Evolutionary conservation across 2,888 invertebrate species (phyloP).

Genomic region (Aquatica leii): DNA sequence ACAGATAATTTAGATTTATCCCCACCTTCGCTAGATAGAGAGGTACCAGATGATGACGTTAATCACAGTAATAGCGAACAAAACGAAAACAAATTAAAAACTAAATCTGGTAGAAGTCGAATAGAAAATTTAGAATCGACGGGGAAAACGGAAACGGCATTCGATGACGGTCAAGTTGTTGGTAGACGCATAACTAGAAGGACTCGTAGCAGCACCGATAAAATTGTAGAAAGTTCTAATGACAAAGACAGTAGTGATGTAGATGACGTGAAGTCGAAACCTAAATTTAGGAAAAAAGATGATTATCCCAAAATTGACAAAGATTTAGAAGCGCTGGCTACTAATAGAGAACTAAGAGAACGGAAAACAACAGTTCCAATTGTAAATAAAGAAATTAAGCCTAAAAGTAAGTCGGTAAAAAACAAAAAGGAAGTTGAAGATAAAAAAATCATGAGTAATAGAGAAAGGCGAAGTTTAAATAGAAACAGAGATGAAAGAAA

Average conservation of each 20-base stretch:
- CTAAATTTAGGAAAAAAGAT: not conserved
- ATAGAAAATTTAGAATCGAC: not conserved
- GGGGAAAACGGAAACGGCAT: not conserved
- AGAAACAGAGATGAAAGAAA: slow-evolving; percentile 1
- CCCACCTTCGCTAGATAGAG: not conserved
- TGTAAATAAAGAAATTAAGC: slow-evolving; percentile 1
- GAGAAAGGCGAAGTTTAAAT: not conserved
- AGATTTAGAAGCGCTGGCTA: slow-evolving; percentile 5
- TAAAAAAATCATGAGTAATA: not conserved
- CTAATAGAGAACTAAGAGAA: slow-evolving; percentile 18
- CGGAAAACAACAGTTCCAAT: not conserved
- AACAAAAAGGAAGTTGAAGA: not conserved
- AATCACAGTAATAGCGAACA: no score
- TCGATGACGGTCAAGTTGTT: not conserved
- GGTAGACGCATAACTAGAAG: slow-evolving; percentile 17
- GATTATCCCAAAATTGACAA: slow-evolving; percentile 2
- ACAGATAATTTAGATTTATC: not conserved
- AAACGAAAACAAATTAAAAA: no score
- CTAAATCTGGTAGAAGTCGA: no score
- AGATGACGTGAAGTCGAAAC: not conserved
- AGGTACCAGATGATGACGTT: not conserved
- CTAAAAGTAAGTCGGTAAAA: not conserved
- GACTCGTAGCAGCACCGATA: slow-evolving; percentile 18
- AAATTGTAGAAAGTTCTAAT: not conserved
- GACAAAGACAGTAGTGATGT: not conserved